Base-by-base conservation (phyloP, 2,888 invertebrate species). In the Drosophila mettleri region DNA sequence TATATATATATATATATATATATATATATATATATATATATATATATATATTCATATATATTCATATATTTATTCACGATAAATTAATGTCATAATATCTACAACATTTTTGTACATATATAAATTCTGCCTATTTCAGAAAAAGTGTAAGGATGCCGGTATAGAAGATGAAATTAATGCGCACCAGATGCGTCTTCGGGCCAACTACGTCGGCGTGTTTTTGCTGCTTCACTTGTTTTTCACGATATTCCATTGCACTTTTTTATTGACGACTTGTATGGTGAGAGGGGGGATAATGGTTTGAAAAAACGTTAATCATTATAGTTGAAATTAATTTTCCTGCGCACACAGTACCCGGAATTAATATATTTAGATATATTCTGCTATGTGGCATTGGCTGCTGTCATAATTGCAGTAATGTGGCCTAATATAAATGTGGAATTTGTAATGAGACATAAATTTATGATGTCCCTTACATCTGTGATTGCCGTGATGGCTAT, bases 391-490 rank as follows among this genome's bases (percentile, higher is more conserved):
- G 0, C 9, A 0, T 33, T 36, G 6, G 16, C 51, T 9, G 1
- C 22, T 2, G 0, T 67, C 0, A 24, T 71, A 8, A 14, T 49
- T 6, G 14, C 10, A 14, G 39, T 71, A 4, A 38, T 83, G 14
- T 54, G 45, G 36, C 2, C 71, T 0, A 80, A 74, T 27, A 66
- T 76, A 8, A 53, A 43, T 0, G 61, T 68, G n/a, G 10, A 45
- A 0, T 46, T 54, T 6, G 57, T 64, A 3, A n/a, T 6, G 4
- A 48, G 12, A 1, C 49, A 61, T 29, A 22, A 16, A 3, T 76
- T 62, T 54, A 39, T 74, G 10, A 48, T 63, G 53, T 68, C 57
- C 46, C 16, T 66, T 4, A 74, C 80, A 4, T 74, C 84, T 3
- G 9, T 62, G 1, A 3, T 66, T 12, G 60, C 72, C 3, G 66